Base-by-base conservation (phyloP, 92 coral and sea anemone species). In the Porites cylindrica region DNA sequence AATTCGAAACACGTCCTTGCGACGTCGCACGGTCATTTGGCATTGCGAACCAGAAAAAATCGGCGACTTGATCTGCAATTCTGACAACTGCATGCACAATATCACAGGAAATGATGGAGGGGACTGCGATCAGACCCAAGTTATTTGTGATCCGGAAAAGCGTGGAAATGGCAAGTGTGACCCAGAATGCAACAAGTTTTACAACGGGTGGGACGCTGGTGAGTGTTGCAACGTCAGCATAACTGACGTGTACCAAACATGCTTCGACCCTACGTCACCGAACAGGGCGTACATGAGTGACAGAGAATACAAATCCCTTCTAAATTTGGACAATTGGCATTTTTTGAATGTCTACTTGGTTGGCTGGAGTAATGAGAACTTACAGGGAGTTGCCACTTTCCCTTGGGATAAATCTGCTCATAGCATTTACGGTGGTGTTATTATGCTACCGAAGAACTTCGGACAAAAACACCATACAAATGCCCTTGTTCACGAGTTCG, bases 381-480 rank as follows among this genome's bases (percentile, higher is more conserved):
- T 95, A 18, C 92, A 89, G 52, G 98, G 98, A 26, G 81, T 85
- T 1, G 98, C 98, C 7, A 97, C 97, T 9, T 97, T 97, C 77
- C 99, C 99, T 1, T 97, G 99, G 99, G 99, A 93, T 64, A 97
- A 97, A 61, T 70, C 85, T 20, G 97, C 92, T 17, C 96, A 97
- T 54, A 85, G 94, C 4, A 78, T 83, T 12, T 77, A 85, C 13
- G 99, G 99, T 1, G 99, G 99, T 1, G 91, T 94, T 24, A 90
- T 95, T 21, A 32, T 97, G 50, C 88, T 93, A 65, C 93, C 91
- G 26, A 90, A 83, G 16, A 88, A 89, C 47, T 95, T 91, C 70
- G 98, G 98, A 23, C 82, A 70, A 14, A 88, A 85, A 60, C 88
- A 78, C 6, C 94, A 91, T 54, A 87, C 96, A 21, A 82, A 97